Percentiles rank a stretch among this genome's conserved stretches.
Conservation (phyloP, 2,113 vertebrate species). For the Pontoporia blainvillei region DNA sequence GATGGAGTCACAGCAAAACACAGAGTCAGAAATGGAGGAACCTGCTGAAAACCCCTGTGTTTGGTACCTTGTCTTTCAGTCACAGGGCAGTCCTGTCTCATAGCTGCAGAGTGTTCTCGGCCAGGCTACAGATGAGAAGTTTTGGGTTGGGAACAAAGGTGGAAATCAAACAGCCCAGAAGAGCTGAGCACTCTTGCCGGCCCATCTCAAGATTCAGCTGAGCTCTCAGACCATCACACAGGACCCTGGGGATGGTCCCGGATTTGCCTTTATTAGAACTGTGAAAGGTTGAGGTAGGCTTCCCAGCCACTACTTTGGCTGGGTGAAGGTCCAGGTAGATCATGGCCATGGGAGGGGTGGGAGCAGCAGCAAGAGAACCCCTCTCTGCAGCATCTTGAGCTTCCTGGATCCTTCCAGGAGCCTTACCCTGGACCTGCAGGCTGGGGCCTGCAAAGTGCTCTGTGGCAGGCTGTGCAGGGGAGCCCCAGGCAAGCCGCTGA, state of each 20-base stretch:
- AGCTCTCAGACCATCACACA: neutral
- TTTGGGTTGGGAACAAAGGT: neutral
- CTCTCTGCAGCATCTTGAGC: neutral
- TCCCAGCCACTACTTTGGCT: neutral
- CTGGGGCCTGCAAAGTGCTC: neutral
- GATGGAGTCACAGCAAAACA: neutral
- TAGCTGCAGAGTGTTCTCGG: neutral
- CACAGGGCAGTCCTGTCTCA: neutral
- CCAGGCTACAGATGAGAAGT: neutral
- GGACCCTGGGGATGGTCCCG: neutral
- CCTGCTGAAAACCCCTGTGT: neutral
- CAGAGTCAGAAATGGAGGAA: neutral
- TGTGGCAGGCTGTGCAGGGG: slow-evolving; percentile 14
- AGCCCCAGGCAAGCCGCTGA: slow-evolving; percentile 30
- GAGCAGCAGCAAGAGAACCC: neutral
- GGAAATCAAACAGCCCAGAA: neutral
- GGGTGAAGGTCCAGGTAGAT: neutral
- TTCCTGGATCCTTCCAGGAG: neutral
- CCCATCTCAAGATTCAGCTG: neutral
- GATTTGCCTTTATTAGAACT: neutral
- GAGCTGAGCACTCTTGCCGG: neutral
- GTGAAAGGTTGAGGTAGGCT: neutral
- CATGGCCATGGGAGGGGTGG: neutral
- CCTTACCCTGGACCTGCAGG: neutral
- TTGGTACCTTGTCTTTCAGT: neutral